Base-by-base conservation (phyloP, 35 echinoderm and acorn worm genomes). In the Apostichopus parvimensis region DNA sequence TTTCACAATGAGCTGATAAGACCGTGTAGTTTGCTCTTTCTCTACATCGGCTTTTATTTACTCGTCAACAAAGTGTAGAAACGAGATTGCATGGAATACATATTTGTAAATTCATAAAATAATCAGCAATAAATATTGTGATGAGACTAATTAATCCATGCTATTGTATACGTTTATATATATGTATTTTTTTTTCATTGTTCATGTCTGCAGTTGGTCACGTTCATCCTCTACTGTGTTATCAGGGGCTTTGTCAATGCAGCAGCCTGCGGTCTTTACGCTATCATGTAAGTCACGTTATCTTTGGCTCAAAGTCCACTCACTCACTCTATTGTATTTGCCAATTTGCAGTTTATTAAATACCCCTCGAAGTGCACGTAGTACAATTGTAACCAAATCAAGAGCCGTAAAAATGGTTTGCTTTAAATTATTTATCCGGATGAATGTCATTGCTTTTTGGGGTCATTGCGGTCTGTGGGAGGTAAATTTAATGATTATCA, bases 161-260 rank as follows among this genome's bases (percentile, higher is more conserved):
- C 13, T 75, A 8, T 20, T 18, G 71, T 75, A 20, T 24, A 22
- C 17, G 8, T 15, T 54, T 8, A n/a, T 18, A 82, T 22, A 28
- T 79, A 17, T 79, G 18, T 17, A 18, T 54, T 10, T 25, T 21
- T n/a, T 11, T 26, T 70, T 91, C 8, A 56, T 15, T 94, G 54
- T 94, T 53, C 53, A 13, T 77, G 57, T 12, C 77, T 92, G 0
- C 95, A 99, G 97, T 91, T 99, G 20, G 23, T 96, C 5, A 99
- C 93, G 54, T 96, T 99, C 56, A 72, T 99, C 54, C 83, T 99
- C 15, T 95, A 99, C 77, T 96, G 95, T 17, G 62, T 99, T 14
- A 96, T 99, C 88, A 93, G 97, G 88, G 97, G 97, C 9, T 99
- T 99, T 86, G 95, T 98, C 80, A 95, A 99, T 68, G 94, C 93